Conservation (phyloP, 2,888 invertebrate species). For the Trachelus tabidus region DNA sequence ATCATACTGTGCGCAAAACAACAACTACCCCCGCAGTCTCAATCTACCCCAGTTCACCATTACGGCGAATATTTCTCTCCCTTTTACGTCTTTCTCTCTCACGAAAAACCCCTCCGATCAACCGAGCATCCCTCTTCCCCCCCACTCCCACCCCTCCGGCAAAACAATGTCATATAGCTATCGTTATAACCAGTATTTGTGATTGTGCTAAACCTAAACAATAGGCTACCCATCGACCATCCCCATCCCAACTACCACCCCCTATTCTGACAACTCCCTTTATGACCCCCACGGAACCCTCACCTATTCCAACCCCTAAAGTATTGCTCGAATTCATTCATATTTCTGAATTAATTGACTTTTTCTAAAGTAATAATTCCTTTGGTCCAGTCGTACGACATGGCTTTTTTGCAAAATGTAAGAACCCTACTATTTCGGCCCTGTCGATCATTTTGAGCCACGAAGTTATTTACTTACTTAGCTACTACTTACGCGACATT, state of each 20-base stretch:
- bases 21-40: constrained; percentile 20
- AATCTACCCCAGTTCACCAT: not conserved
- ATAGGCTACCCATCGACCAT: constrained; percentile 46
- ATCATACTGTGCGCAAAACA: constrained; percentile 34
- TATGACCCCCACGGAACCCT: constrained; percentile 26
- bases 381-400: not conserved
- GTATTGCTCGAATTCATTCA: constrained; percentile 43
- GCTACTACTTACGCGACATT: not conserved
- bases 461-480: not conserved
- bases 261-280: not conserved
- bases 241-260: constrained; percentile 26
- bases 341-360: constrained; percentile 46
- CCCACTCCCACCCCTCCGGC: constrained; percentile 13
- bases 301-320: constrained; percentile 20
- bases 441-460: too few relatives aligned
- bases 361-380: constrained; percentile 22
- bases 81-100: not conserved
- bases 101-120: not conserved
- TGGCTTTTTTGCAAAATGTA: not conserved
- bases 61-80: not conserved
- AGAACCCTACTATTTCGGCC: too few relatives aligned
- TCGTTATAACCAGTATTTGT: constrained; percentile 43
- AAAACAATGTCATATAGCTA: constrained; percentile 34
- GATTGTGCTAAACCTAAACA: constrained; percentile 54
- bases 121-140: not conserved